Percentiles rank a stretch among this genome's conserved stretches.
phyloP scores from a whole-genome alignment of 1,140 invertebrate species.

The Listronotus bonariensis region DNA sequence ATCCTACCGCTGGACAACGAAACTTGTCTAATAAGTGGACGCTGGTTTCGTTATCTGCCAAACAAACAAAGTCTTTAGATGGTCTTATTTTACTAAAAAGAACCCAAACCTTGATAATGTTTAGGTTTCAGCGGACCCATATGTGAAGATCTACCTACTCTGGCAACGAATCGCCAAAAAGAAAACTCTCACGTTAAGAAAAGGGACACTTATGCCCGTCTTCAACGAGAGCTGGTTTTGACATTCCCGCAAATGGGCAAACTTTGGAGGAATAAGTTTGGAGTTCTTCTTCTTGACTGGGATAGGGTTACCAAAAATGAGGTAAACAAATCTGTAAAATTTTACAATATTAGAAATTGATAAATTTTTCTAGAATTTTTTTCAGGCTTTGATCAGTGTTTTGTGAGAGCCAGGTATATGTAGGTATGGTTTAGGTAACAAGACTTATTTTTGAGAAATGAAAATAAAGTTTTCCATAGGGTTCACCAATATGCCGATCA shows the following conservation, averaged over 20 bases:
- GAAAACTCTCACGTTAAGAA: conserved; percentile 99
- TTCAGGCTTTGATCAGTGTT: too few species aligned
- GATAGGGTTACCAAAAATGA: conserved; percentile 98
- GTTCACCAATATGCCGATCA: too few species aligned
- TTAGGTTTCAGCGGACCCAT: conserved; percentile 79
- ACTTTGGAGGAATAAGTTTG: conserved; percentile 87
- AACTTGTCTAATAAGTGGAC: too few species aligned
- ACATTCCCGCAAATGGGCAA: conserved; percentile 74
- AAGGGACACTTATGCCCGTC: conserved; percentile 93
- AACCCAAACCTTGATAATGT: neutral
- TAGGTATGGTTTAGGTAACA: too few species aligned
- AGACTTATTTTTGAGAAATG: too few species aligned
- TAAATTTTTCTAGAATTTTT: too few species aligned
- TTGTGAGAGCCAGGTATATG: too few species aligned
- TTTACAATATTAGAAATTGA: too few species aligned
- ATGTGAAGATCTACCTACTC: conserved; percentile 96
- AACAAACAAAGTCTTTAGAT: too few species aligned
- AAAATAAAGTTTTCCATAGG: too few species aligned
- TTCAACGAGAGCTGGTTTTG: conserved; percentile 97
- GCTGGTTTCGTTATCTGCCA: too few species aligned
- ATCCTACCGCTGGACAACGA: too few species aligned
- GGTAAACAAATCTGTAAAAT: conserved; percentile 58
- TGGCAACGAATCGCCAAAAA: conserved; percentile 97
- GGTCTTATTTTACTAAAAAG: neutral
- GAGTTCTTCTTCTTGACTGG: conserved; percentile 96